Evolutionary conservation across 2,888 invertebrate species (phyloP).

Genomic region (Hyppa rectilinea): DNA sequence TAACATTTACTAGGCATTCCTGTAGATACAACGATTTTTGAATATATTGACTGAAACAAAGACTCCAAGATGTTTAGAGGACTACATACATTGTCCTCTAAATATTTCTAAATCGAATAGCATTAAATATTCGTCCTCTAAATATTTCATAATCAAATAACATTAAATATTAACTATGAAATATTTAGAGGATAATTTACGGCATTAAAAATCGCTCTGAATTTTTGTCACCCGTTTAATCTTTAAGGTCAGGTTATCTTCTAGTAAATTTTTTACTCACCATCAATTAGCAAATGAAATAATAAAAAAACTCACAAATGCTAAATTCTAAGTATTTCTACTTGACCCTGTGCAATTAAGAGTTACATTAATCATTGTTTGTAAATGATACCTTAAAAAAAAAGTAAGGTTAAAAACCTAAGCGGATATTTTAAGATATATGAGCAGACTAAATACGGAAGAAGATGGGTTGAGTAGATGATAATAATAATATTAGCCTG

Average conservation of each 20-base stretch:
- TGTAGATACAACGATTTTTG: not conserved
- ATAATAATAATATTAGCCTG: too few species aligned
- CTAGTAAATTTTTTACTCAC: too few species aligned
- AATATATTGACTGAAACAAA: conserved; percentile 6
- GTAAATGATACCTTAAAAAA: not conserved
- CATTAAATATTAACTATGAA: too few species aligned
- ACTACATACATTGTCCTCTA: too few species aligned
- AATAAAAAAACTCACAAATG: conserved; percentile 1
- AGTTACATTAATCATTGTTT: conserved; percentile 15
- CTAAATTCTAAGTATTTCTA: not conserved
- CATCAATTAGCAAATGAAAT: conserved; percentile 14
- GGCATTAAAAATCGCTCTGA: not conserved
- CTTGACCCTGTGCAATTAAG: conserved; percentile 29
- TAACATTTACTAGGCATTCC: conserved; percentile 12
- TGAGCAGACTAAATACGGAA: not conserved
- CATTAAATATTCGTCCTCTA: too few species aligned
- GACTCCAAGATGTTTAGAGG: not conserved
- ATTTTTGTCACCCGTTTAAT: not conserved
- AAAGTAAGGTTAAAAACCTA: not conserved
- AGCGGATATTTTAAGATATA: not conserved
- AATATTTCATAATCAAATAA: too few species aligned
- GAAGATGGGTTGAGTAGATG: not conserved
- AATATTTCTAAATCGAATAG: too few species aligned
- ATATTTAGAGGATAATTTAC: too few species aligned
- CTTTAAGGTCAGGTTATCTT: too few species aligned